phyloP scores from a whole-genome alignment of 2,797 vertebrate species.

The Sebastes baramenuke region DNA sequence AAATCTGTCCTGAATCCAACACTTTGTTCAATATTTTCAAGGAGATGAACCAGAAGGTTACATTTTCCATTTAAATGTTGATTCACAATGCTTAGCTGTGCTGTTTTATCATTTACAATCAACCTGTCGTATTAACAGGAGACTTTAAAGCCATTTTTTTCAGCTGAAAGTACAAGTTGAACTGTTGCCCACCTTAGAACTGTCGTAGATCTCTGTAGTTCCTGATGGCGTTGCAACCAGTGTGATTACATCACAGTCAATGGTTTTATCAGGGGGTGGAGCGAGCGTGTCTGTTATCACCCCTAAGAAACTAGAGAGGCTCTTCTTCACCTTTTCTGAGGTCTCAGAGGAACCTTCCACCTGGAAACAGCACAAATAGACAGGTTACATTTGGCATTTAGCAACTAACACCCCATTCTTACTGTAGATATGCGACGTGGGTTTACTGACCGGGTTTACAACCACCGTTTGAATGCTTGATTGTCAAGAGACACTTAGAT shows the following conservation, averaged over 20 bases:
- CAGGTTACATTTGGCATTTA: neutral
- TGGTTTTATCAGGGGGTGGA: constrained; percentile 96
- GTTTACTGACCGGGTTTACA: neutral
- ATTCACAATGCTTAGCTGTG: neutral
- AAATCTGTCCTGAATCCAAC: constrained; percentile 12
- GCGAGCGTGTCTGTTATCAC: constrained; percentile 98
- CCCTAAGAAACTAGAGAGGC: constrained; percentile 94
- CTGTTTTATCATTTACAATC: neutral
- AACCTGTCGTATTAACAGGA: neutral
- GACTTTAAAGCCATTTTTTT: neutral
- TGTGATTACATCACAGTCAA: constrained; percentile 97
- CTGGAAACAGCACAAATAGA: constrained; percentile 61
- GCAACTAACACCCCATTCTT: neutral
- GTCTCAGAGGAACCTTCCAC: constrained; percentile 92
- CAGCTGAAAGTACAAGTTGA: neutral
- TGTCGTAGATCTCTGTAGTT: constrained; percentile 95
- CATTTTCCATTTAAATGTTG: neutral
- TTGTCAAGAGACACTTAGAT: neutral
- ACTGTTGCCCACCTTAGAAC: constrained; percentile 88
- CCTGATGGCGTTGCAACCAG: constrained; percentile 94
- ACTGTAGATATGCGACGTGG: neutral
- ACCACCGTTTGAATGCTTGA: neutral
- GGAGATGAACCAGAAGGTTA: neutral
- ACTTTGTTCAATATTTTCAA: neutral
- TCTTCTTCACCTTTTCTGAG: constrained; percentile 94